Evolutionary conservation across 2,797 vertebrate species (phyloP), one percentile per base, ranked within the genome.

Genomic region (Bufotes viridis): DNA sequence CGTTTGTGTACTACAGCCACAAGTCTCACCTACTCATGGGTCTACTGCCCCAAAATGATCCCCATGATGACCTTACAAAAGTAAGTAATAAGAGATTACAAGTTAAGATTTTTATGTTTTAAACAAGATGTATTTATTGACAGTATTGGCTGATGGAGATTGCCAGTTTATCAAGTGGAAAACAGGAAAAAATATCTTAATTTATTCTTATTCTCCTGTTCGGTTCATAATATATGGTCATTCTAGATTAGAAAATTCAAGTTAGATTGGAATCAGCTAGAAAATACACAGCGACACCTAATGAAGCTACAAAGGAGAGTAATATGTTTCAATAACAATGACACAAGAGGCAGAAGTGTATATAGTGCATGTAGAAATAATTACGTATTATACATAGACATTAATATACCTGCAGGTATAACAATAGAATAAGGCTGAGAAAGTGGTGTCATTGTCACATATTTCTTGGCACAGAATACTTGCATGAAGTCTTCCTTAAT

Each of bases 201-300:
- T 22, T 61, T 20, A 26, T 13, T n/a, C 17, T 61, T 84, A 24
- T 34, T 34, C n/a, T 58, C 26, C 42, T 29, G 70, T 61, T 11
- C 9, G n/a, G 57, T 75, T 67, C 55, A 79, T 79, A 15, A 20
- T 60, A 72, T 61, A 24, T 61, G 17, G 2, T 29, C 0, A 72
- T 49, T 72, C 18, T 69, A 26, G 20, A 86, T 81, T 51, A 80
- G 85, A 80, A 86, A 86, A 67, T 70, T 57, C 53, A 58, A 80
- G 42, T 78, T 26, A 24, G 2, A 24, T 69, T 86, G 14, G 61
- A 86, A 49, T 79, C 67, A 42, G 60, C 12, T 65, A 57, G 49
- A 55, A 78, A 70, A 58, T 58, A n/a, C 24, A 87, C 26, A 74
- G 65, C 9, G 12, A 17, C 42, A 49, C 7, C 8, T 58, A 57